phyloP scores from a whole-genome alignment of 2,797 vertebrate species.

The Agapornis canus region DNA sequence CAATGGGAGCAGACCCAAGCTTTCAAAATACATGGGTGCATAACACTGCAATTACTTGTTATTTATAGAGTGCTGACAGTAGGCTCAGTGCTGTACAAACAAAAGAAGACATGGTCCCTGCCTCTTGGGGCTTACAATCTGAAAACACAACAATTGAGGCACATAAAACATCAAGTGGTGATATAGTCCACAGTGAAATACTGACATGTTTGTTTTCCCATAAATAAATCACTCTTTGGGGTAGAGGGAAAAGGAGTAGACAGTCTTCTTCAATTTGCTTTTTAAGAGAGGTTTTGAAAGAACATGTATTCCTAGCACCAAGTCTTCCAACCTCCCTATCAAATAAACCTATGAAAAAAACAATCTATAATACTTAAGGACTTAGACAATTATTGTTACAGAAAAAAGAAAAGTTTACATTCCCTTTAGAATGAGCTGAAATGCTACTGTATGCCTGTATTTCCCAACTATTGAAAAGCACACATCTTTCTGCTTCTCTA shows the following conservation, averaged over 20 bases:
- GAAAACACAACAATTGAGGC: constrained; percentile 60
- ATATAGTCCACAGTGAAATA: constrained; percentile 38
- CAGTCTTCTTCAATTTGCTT: not conserved
- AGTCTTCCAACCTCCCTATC: not conserved
- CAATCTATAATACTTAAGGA: not conserved
- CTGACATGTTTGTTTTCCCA: constrained; percentile 48
- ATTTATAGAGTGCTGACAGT: constrained; percentile 70
- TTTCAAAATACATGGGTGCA: constrained; percentile 48
- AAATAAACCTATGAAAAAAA: not conserved
- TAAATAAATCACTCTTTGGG: not conserved
- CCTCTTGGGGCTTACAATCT: constrained; percentile 58
- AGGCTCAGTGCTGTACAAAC: constrained; percentile 55
- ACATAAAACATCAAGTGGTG: constrained; percentile 62
- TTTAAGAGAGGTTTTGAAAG: not conserved
- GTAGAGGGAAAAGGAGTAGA: not conserved
- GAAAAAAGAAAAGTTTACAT: not conserved
- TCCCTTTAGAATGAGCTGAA: not conserved
- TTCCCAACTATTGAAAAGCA: not conserved
- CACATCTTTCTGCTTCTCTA: not conserved
- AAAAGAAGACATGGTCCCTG: constrained; percentile 62
- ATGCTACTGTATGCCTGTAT: not conserved
- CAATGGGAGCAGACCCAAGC: constrained; percentile 18
- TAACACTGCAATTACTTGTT: constrained; percentile 50
- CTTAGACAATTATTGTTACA: not conserved
- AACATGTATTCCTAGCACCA: not conserved